phyloP scores from a whole-genome alignment of 2,888 invertebrate genomes.

The Drosophila paracracens region DNA sequence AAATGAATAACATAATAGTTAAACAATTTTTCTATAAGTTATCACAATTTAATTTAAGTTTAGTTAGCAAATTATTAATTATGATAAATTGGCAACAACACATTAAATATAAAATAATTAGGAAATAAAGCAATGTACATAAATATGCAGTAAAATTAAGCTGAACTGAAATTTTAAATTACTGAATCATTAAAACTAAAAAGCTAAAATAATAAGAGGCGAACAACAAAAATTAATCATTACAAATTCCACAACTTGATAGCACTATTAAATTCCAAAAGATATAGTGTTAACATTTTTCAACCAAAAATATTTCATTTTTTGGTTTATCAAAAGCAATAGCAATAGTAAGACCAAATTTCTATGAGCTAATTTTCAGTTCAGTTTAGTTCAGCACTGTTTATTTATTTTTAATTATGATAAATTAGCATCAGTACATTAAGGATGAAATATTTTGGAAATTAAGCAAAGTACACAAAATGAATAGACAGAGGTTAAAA shows the following conservation, averaged over 20 bases:
- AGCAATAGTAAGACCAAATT: background rate
- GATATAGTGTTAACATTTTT: background rate
- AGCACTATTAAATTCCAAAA: too few species aligned
- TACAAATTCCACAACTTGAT: too few species aligned
- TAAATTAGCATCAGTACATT: background rate
- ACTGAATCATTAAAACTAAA: background rate
- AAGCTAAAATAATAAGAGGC: background rate
- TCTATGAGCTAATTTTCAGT: background rate
- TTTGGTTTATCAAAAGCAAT: background rate
- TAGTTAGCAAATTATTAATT: background rate
- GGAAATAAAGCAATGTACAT: background rate
- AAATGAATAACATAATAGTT: background rate
- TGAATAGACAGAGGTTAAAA: too few species aligned
- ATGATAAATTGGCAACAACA: background rate
- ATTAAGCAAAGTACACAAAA: background rate
- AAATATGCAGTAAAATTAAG: background rate
- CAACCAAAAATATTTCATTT: background rate
- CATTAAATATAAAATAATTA: background rate
- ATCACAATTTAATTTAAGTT: background rate
- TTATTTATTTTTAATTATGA: background rate
- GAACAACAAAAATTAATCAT: too few species aligned
- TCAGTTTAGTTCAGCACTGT: background rate
- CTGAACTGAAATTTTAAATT: fast-evolving
- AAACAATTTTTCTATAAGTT: background rate
- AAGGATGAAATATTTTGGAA: background rate